Evolutionary conservation across 2,113 vertebrate genomes (phyloP), one percentile per base, ranked within the genome.

Genomic region (Tyto alba): DNA sequence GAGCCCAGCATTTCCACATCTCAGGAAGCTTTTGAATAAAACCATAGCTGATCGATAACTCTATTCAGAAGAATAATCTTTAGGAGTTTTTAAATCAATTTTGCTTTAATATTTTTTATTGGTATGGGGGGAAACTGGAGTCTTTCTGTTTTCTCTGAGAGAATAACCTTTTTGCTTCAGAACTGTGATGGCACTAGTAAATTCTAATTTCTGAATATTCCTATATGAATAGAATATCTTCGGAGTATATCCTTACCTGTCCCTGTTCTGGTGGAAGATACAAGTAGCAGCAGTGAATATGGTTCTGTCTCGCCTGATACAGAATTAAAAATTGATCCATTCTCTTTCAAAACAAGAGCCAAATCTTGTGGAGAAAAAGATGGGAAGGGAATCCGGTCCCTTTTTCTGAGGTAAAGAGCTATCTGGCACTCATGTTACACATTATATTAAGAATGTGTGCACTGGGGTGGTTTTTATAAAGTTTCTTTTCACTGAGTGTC

Each of bases 241-340:
- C 98, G 99, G 91, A 99, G 99, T 75, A 99, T 99, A 95, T 99
- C 99, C 62, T 97, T 99, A 92, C 99, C 99, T 0, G 99, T 99
- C 14, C 99, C 99, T 5, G 99, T 99, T 83, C 98, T 99, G 96
- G 99, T 99, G 55, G 99, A 99, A 96, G 99, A 99, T 96, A 98
- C 98, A 22, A 99, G 99, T 97, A 99, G 99, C 98, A 99, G 99
- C 98, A 99, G 99, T 5, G 99, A 99, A 95, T 99, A 99, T 13
- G 99, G 99, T 87, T 99, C 99, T 0, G 99, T 99, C 86, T 99
- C 99, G 43, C 99, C 99, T 8, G 99, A 99, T 97, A 99, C 99
- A 3, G 99, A 99, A 90, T 97, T 99, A 85, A 99, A 99, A 97
- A 97, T 97, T 64, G 99, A 99, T 97, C 99, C 99, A 55, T 99